These are phyloP conservation scores for Erebia epiphron DNA, from an alignment of 2,888 invertebrate species.

Conservation along the genomic window DNA sequence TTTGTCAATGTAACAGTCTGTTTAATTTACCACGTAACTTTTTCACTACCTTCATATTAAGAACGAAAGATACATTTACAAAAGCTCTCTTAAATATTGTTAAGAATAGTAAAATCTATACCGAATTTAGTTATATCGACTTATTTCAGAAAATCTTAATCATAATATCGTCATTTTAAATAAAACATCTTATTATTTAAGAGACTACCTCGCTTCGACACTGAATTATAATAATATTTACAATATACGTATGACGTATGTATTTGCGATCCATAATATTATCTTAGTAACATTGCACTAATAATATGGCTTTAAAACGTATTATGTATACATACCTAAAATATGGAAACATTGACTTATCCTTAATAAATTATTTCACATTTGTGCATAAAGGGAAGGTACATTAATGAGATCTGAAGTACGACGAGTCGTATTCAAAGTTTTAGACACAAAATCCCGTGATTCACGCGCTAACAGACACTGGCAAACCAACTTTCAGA, in stretches of 20 bases:
- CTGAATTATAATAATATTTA: neutral
- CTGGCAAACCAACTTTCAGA: too few species aligned
- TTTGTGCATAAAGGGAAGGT: conserved; percentile 34
- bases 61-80: too few species aligned
- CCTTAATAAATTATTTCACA: conserved; percentile 21
- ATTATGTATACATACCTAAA: neutral
- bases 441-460: neutral
- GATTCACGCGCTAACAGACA: neutral
- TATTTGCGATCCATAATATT: neutral
- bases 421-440: conserved; percentile 11
- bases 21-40: too few species aligned
- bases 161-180: too few species aligned
- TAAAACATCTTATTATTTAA: too few species aligned
- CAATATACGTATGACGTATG: neutral
- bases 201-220: neutral
- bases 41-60: too few species aligned
- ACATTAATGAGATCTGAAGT: conserved; percentile 31
- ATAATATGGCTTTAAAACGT: conserved; percentile 23
- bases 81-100: too few species aligned
- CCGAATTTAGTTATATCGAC: too few species aligned
- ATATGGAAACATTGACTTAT: neutral
- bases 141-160: too few species aligned
- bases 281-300: neutral
- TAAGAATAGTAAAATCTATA: too few species aligned
- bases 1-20: neutral